Evolutionary conservation across 2,888 invertebrate species (phyloP).

Genomic region (Cerastis rubricosa): DNA sequence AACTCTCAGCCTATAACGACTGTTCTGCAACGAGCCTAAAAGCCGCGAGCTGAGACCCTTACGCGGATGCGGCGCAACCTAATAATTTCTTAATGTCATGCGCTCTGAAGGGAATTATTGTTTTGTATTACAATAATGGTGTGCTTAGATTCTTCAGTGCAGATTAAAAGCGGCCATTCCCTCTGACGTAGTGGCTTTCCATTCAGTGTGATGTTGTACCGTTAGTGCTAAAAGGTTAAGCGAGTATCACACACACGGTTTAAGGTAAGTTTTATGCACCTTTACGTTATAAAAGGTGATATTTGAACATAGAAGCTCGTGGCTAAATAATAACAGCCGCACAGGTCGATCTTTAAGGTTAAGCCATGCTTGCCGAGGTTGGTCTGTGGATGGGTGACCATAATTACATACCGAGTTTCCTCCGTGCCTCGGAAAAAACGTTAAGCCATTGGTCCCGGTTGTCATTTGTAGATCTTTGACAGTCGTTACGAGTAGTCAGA

Average conservation of each 20-base stretch:
- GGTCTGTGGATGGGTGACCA: too few relatives aligned
- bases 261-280: not conserved
- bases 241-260: not conserved
- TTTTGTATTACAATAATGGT: conserved; percentile 89
- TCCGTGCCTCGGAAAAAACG: too few relatives aligned
- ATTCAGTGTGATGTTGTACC: conserved; percentile 54
- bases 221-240: conserved; percentile 47
- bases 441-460: too few relatives aligned
- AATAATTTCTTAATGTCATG: conserved; percentile 91
- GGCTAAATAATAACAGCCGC: too few relatives aligned
- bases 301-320: too few relatives aligned
- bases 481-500: too few relatives aligned
- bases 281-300: too few relatives aligned
- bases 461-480: too few relatives aligned
- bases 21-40: conserved; percentile 66
- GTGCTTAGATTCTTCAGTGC: conserved; percentile 82
- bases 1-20: not conserved
- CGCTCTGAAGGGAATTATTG: conserved; percentile 89
- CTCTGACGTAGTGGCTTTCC: conserved; percentile 73
- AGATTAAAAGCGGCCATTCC: conserved; percentile 79
- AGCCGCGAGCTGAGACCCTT: conserved; percentile 82
- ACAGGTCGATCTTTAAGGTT: too few relatives aligned
- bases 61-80: conserved; percentile 89
- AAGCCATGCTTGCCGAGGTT: too few relatives aligned
- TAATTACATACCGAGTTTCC: too few relatives aligned